Conservation (phyloP, 2,797 vertebrate genomes). For the Peromyscus attwateri region DNA sequence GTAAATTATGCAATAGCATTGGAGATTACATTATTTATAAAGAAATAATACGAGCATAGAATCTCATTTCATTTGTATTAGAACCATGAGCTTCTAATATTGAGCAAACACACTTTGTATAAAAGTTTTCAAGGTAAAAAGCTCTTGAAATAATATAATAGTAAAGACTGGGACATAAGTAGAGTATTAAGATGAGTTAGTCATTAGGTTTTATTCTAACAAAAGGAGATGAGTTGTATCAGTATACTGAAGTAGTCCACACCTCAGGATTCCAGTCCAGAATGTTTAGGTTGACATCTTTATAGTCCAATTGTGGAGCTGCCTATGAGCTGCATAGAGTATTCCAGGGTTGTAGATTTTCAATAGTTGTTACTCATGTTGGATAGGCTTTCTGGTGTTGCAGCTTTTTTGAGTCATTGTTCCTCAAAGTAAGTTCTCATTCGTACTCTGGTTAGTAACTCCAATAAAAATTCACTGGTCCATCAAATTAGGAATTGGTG, state of each 20-base stretch:
- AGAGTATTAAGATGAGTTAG: background rate
- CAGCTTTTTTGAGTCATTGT: no score
- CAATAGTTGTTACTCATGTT: no score
- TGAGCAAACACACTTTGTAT: background rate
- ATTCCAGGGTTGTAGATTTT: no score
- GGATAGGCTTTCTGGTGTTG: no score
- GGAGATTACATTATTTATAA: background rate
- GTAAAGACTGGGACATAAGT: slow-evolving; percentile 1
- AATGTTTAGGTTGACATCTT: background rate
- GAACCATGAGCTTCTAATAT: background rate
- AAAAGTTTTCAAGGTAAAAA: background rate
- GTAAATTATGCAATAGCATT: background rate
- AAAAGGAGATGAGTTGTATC: background rate
- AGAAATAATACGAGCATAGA: background rate
- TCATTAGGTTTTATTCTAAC: background rate
- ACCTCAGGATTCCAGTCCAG: background rate
- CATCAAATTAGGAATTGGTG: no score
- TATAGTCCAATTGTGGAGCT: background rate
- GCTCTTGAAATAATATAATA: background rate
- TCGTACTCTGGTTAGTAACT: no score
- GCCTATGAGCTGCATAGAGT: no score
- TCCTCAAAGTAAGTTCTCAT: no score
- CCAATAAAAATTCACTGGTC: no score
- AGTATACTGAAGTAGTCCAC: background rate
- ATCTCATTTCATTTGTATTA: slow-evolving; percentile 15